Base-by-base conservation (phyloP, 2,113 vertebrate genomes). In the Brienomyrus longianalis region DNA sequence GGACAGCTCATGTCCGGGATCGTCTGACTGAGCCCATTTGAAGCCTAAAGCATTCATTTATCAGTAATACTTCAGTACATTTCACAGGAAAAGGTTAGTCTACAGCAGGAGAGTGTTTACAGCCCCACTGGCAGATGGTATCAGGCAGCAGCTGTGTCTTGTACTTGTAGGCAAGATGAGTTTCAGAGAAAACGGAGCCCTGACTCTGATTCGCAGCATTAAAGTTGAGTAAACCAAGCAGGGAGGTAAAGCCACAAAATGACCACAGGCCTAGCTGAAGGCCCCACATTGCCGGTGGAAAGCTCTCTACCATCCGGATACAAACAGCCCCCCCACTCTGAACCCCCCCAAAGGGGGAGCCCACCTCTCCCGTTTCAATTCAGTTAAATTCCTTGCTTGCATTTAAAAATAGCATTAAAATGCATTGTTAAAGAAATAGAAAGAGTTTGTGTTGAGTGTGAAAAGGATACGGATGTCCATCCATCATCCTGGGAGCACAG, bases 171-270 rank as follows among this genome's bases (percentile, higher is more conserved):
- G 90, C 83, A 90, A 91, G 91, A 93, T 54, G 90, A 88, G 90
- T 13, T 91, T 88, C 90, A 93, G 92, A 91, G 93, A 91, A 91
- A 94, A 94, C 94, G 92, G 93, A 91, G 93, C 90, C 90, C 35
- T 23, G 15, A 35, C 8, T 93, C 92, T 83, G 89, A 92, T 92
- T 91, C 92, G 92, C 86, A 93, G 92, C 93, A 62, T 62, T n/a
- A 93, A 94, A 94, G 94, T 92, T 90, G 90, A 92, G 91, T 93
- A 95, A 96, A 94, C 93, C 88, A 94, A 95, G 92, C 70, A 88
- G 11, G 93, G 92, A 93, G 92, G 91, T 92, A 94, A 95, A 80
- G 35, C 74, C 31, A 39, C 74, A 43, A 80, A 43, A 39, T 43
- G 31, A 80, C 74, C 74, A 43, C 74, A 80, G 74, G 74, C 35